Evolutionary conservation across 1,140 invertebrate species (phyloP).

Genomic region (Drosophila tsacasi): DNA sequence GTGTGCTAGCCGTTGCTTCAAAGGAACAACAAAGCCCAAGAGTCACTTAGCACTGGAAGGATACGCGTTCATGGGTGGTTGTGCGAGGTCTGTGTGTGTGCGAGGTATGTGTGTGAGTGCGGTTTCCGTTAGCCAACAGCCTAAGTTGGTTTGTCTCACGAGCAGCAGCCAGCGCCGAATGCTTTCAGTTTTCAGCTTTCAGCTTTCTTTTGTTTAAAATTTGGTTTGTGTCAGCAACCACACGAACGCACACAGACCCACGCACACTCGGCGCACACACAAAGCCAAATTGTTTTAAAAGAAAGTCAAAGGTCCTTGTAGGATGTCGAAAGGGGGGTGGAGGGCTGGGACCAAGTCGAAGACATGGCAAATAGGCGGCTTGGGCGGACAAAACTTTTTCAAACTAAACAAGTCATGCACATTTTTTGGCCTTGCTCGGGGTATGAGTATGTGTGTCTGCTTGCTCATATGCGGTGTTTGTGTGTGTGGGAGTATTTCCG

Average conservation of each 20-base stretch:
- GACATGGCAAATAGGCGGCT: conserved; percentile 49
- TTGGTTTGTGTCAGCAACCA: conserved; percentile 82
- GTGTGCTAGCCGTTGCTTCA: conserved; percentile 58
- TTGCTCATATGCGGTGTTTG: conserved; percentile 45
- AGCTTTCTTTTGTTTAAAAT: conserved; percentile 83
- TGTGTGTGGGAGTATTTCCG: conserved; percentile 43
- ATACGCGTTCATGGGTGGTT: conserved; percentile 38
- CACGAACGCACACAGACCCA: conserved; percentile 67
- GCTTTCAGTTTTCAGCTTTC: conserved; percentile 33
- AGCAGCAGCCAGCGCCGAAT: conserved; percentile 58
- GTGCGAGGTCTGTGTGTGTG: conserved; percentile 25
- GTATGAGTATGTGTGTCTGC: conserved; percentile 28
- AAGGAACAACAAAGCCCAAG: conserved; percentile 79
- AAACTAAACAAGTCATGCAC: conserved; percentile 81
- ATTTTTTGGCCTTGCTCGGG: conserved; percentile 51
- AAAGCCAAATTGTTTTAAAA: conserved; percentile 82
- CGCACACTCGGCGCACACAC: conserved; percentile 46
- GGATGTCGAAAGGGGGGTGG: conserved; percentile 49
- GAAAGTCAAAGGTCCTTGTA: conserved; percentile 78
- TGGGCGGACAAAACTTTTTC: conserved; percentile 70
- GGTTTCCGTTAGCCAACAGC: conserved; percentile 83
- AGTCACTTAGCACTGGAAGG: conserved; percentile 74
- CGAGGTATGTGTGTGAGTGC: conserved; percentile 63
- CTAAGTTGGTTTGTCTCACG: conserved; percentile 73
- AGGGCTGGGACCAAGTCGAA: conserved; percentile 4